phyloP scores from a whole-genome alignment of 2,113 vertebrate species.

The Xerus inauris region DNA sequence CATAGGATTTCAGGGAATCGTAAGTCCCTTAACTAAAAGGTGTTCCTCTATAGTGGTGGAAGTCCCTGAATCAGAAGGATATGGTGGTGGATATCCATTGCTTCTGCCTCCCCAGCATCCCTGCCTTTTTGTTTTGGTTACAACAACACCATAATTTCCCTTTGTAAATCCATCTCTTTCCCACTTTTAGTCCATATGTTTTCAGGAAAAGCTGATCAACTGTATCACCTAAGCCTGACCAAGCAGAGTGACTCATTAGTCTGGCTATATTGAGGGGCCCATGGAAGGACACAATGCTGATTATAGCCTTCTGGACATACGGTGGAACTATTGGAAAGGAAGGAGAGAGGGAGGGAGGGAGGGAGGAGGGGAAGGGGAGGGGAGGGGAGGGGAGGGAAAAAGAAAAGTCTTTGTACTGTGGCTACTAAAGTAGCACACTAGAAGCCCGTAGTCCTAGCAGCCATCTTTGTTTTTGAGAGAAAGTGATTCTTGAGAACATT shows the following conservation, averaged over 20 bases:
- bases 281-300: too few relatives aligned
- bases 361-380: rapidly evolving
- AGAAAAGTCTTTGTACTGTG: background rate
- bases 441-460: background rate
- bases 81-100: too few relatives aligned
- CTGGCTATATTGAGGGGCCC: background rate
- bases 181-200: background rate
- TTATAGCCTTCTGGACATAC: background rate
- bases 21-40: background rate
- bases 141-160: background rate
- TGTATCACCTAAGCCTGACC: background rate
- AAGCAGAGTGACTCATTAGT: background rate
- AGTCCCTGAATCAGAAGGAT: background rate
- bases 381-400: too few relatives aligned
- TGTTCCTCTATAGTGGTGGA: background rate
- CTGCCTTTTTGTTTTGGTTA: background rate
- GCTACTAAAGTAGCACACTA: background rate
- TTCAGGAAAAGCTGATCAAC: background rate
- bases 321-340: background rate
- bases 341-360: too few relatives aligned
- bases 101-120: background rate
- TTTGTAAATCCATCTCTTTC: background rate
- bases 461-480: background rate
- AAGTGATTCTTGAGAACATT: background rate
- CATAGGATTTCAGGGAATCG: background rate